phyloP scores from a whole-genome alignment of 2,888 invertebrate species.

The Cosmia trapezina region DNA sequence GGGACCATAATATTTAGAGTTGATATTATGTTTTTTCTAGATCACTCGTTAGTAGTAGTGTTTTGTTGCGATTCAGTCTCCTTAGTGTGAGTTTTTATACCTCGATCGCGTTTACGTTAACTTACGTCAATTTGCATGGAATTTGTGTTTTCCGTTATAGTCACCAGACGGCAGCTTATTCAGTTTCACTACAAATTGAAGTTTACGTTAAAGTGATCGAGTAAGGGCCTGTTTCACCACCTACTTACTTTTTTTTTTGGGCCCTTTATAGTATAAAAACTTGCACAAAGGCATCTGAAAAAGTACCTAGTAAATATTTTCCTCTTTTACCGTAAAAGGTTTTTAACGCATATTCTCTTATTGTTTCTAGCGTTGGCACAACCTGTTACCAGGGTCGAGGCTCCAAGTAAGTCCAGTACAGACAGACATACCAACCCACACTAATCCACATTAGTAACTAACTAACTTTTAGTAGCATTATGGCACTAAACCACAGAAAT shows the following conservation, averaged over 20 bases:
- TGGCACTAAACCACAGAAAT: background rate
- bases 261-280: no score
- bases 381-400: slow-evolving; percentile 54
- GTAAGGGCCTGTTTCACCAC: no score
- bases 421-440: slow-evolving; percentile 1
- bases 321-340: background rate
- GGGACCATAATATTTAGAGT: background rate
- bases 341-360: slow-evolving; percentile 45
- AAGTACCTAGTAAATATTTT: background rate
- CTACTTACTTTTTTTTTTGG: no score
- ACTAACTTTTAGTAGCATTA: background rate
- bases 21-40: background rate
- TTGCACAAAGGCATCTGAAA: background rate
- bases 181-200: no score
- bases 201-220: no score
- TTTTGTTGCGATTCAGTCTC: background rate
- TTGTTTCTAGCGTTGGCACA: slow-evolving; percentile 58
- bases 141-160: no score
- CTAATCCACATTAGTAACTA: slow-evolving; percentile 13
- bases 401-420: slow-evolving; percentile 54
- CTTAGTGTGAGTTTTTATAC: no score
- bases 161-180: no score
- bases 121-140: no score
- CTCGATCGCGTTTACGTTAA: no score
- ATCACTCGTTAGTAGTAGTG: background rate